phyloP scores from a whole-genome alignment of 2,113 vertebrate species.

The Tyto alba region DNA sequence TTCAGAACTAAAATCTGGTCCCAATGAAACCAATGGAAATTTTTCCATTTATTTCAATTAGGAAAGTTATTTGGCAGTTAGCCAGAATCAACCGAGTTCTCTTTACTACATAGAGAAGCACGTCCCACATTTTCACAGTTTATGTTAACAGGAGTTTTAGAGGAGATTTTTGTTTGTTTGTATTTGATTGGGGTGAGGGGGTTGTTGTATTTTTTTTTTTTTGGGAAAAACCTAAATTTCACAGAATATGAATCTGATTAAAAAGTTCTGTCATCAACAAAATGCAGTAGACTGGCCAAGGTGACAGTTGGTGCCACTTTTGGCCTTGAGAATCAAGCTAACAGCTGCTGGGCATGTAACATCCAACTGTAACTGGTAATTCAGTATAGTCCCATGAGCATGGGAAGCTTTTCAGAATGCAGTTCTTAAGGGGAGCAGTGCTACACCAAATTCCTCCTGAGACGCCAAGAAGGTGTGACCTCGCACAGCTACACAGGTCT shows the following conservation, averaged over 20 bases:
- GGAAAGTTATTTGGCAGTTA: neutral
- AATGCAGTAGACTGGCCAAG: neutral
- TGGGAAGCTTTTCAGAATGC: neutral
- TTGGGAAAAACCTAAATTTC: neutral
- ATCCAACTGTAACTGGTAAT: neutral
- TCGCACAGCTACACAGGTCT: neutral
- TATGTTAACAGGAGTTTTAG: neutral
- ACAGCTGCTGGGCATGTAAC: neutral
- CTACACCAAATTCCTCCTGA: neutral
- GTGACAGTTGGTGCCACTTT: neutral
- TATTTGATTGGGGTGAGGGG: neutral
- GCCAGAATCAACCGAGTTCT: neutral
- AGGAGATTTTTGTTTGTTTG: neutral
- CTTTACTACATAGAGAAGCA: neutral
- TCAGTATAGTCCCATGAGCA: neutral
- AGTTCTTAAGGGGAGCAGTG: neutral
- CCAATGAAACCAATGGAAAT: neutral
- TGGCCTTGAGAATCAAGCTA: neutral
- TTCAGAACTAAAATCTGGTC: conserved; percentile 4
- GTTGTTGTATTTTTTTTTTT: neutral
- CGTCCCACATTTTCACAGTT: neutral
- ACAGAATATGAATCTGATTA: neutral
- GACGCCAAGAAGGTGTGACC: neutral
- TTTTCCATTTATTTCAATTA: neutral
- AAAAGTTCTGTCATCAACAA: neutral